These are phyloP conservation scores for Acanthurus leucopareius DNA, from an alignment of 2,797 vertebrate species.

Conservation along the genomic window DNA sequence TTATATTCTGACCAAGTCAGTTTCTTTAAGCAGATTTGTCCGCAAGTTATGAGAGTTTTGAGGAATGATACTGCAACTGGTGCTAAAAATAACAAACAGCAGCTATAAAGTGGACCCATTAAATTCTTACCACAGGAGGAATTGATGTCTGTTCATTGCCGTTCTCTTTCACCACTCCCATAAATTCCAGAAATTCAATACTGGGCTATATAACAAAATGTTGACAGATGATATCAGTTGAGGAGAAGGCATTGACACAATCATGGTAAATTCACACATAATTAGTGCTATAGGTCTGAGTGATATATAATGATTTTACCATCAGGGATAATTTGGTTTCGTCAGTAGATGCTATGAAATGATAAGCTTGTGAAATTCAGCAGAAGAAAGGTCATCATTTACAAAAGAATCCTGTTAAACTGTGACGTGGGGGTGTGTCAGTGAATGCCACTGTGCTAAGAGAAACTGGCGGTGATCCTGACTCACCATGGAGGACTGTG, in stretches of 20 bases:
- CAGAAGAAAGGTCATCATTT: conserved; percentile 27
- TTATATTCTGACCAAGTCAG: too few relatives aligned
- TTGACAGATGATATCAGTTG: background rate
- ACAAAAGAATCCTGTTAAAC: conserved; percentile 50
- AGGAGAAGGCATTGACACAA: background rate
- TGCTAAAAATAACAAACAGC: too few relatives aligned
- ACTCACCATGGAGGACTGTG: conserved; percentile 47
- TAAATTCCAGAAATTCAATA: conserved; percentile 83
- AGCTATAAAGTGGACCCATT: too few relatives aligned
- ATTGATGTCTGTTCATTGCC: conserved; percentile 66
- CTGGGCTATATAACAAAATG: conserved; percentile 76
- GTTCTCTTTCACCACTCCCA: conserved; percentile 84
- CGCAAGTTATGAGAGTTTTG: too few relatives aligned
- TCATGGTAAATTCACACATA: background rate
- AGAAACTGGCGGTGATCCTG: conserved; percentile 46
- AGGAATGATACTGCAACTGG: too few relatives aligned
- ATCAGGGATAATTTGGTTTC: background rate
- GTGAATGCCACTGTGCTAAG: conserved; percentile 46
- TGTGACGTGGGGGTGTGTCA: conserved; percentile 52
- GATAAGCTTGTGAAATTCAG: conserved; percentile 2
- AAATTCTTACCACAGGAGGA: conserved; percentile 78
- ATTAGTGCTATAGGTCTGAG: background rate
- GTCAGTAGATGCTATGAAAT: background rate
- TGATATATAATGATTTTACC: background rate
- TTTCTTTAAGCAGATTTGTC: too few relatives aligned